Evolutionary conservation across 2,797 vertebrate genomes (phyloP).

Genomic region (Ptychobarbus kaznakovi): DNA sequence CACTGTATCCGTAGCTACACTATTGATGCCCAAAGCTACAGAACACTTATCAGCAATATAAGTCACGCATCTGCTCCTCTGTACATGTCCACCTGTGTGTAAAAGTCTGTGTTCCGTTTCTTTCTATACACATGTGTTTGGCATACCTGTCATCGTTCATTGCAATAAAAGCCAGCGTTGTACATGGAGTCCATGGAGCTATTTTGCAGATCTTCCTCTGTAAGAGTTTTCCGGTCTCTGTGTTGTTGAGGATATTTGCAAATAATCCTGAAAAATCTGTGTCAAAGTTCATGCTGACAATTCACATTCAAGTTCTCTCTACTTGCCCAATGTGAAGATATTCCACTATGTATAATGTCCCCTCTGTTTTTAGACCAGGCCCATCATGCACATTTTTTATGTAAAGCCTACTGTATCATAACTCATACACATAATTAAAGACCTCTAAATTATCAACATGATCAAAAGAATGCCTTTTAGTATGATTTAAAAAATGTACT

Average conservation of each 20-base stretch:
- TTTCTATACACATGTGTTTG: slow-evolving; percentile 28
- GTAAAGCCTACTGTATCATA: not conserved
- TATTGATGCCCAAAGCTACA: slow-evolving; percentile 38
- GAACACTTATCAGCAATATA: slow-evolving; percentile 36
- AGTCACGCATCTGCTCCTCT: slow-evolving; percentile 56
- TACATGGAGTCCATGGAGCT: not conserved
- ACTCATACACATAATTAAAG: not conserved
- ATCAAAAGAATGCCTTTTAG: not conserved
- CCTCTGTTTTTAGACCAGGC: not conserved
- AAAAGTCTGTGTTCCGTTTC: not conserved
- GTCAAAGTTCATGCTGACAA: not conserved
- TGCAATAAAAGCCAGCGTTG: not conserved
- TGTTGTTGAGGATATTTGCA: not conserved
- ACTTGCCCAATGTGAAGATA: not conserved
- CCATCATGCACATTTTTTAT: not conserved
- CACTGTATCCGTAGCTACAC: slow-evolving; percentile 15
- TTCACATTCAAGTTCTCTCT: not conserved
- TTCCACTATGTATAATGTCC: not conserved
- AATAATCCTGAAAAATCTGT: slow-evolving; percentile 11
- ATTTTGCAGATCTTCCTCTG: not conserved
- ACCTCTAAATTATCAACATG: not conserved
- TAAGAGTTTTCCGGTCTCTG: not conserved
- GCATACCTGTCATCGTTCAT: slow-evolving; percentile 22
- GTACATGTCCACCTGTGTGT: slow-evolving; percentile 29
- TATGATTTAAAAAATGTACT: not conserved